A percentile compares a stretch with the other conserved stretches of the same genome.
phyloP scores from a whole-genome alignment of 1,140 invertebrate genomes.

The Polypedilum pembai region DNA sequence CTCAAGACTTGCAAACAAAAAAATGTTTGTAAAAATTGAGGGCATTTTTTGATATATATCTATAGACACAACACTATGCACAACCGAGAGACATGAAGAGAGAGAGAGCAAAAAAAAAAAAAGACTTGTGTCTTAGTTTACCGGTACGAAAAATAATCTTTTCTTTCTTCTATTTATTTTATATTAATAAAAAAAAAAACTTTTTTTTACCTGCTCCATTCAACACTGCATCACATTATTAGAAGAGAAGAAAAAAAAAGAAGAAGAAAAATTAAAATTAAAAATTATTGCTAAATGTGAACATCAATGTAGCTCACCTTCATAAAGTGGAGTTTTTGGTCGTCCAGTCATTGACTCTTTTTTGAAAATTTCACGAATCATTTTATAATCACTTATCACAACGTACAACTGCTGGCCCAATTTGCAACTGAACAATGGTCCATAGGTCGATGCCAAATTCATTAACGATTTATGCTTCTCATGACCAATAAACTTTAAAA shows the following conservation, averaged over 20 bases:
- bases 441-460: constrained; percentile 66
- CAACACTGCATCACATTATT: neutral
- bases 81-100: neutral
- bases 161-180: neutral
- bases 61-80: neutral
- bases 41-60: neutral
- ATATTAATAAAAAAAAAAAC: neutral
- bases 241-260: neutral
- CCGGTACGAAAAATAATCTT: constrained; percentile 1
- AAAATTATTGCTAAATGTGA: constrained; percentile 45
- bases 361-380: constrained; percentile 75
- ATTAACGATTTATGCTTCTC: constrained; percentile 70
- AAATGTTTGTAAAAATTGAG: neutral
- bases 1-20: neutral
- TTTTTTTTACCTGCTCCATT: neutral
- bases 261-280: neutral
- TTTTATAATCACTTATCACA: constrained; percentile 74
- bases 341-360: constrained; percentile 77
- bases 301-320: constrained; percentile 84
- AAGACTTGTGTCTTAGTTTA: constrained; percentile 18
- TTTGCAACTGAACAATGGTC: constrained; percentile 69
- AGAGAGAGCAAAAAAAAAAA: neutral
- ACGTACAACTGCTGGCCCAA: constrained; percentile 75
- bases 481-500: constrained; percentile 67
- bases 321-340: constrained; percentile 73